Evolutionary conservation across 2,888 invertebrate genomes (phyloP).

Genomic region (Nasonovia ribisnigri): DNA sequence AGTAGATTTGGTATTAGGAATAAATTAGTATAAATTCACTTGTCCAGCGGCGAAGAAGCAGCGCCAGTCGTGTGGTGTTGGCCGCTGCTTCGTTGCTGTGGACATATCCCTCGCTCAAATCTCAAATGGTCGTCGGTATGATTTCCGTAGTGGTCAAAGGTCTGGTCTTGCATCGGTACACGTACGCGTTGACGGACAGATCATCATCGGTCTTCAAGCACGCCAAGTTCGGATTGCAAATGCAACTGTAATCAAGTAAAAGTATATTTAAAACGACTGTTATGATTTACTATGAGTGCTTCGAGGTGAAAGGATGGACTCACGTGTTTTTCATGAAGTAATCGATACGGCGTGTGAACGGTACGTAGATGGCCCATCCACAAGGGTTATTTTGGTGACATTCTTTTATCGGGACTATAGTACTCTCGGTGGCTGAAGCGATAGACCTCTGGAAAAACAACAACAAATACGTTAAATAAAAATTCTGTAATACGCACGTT

Average conservation of each 20-base stretch:
- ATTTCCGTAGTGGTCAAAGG: conserved; percentile 54
- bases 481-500: neutral
- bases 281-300: neutral
- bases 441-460: conserved; percentile 42
- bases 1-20: conserved; percentile 54
- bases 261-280: neutral
- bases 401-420: conserved; percentile 65
- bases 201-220: conserved; percentile 75
- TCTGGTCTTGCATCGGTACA: conserved; percentile 74
- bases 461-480: neutral
- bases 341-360: conserved; percentile 72
- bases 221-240: conserved; percentile 71
- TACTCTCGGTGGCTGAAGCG: neutral
- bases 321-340: conserved; percentile 76
- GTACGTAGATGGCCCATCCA: conserved; percentile 76
- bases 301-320: conserved; percentile 69
- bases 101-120: neutral
- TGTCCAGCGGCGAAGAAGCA: neutral
- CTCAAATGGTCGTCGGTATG: conserved; percentile 25
- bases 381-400: conserved; percentile 73
- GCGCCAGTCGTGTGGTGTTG: neutral
- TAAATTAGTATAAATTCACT: conserved; percentile 18
- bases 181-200: conserved; percentile 74
- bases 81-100: neutral
- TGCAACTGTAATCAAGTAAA: conserved; percentile 71